Evolutionary conservation across 2,797 vertebrate species (phyloP), one percentile per base, ranked within the genome.

Genomic region (Okamejei kenojei): DNA sequence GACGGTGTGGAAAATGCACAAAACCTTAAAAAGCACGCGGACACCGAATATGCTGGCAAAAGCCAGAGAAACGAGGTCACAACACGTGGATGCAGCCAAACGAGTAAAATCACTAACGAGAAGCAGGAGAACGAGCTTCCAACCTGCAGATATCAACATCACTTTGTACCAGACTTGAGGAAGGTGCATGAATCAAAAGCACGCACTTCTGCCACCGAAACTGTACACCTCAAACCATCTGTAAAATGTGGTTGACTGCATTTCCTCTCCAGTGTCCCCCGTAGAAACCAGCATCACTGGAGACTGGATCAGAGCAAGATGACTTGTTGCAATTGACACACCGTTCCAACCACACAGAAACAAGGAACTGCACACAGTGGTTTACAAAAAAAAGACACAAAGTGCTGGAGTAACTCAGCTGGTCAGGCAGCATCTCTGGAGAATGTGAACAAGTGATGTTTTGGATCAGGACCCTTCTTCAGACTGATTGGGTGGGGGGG

Each of bases 171-270:
- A 35, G 63, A 68, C 17, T 0, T 11, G n/a, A 88, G 84, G 6
- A 88, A 68, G 61, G n/a, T 65, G 61, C n/a, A 88, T 35, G 61
- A 88, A 68, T 88, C 61, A 88, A 88, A 88, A 68, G 61, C 29
- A 65, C 29, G 63, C n/a, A n/a, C n/a, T 32, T 65, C 82, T 86
- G 82, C 63, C 84, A 88, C 84, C 35, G 29, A 68, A 88, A 88
- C 61, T 23, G 61, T 9, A 88, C 17, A 88, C 84, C n/a, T 88
- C n/a, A 88, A 88, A 68, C 29, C 61, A 68, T 68, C n/a, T 68
- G 84, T 21, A 68, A 68, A 19, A 68, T 68, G 63, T 68, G 63
- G 61, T 68, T 88, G 65, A 7, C 65, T 88, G 21, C 61, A 68
- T 10, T 88, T 35, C 84, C 63, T 88, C 84, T 88, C 63, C 63